Percentiles rank a stretch among this genome's conserved stretches.
These are phyloP conservation scores for Rhamnusium bicolor DNA, from an alignment of 2,888 invertebrate genomes.

Conservation along the genomic window DNA sequence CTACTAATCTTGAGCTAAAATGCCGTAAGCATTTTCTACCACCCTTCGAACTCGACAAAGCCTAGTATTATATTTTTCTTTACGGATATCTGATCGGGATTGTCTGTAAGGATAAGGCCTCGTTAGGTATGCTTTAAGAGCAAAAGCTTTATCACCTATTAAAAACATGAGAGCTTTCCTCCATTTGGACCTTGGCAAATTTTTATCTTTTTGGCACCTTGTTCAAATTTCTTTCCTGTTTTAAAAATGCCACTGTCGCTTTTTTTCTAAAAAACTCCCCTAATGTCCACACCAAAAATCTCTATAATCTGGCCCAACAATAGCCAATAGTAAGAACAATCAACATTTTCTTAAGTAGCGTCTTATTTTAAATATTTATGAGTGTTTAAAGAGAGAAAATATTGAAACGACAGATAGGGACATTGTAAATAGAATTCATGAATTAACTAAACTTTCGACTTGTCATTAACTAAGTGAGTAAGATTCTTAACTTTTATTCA, in stretches of 20 bases:
- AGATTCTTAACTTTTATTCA: too few relatives aligned
- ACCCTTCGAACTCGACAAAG: background rate
- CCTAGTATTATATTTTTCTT: background rate
- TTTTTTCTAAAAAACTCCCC: slow-evolving; percentile 1
- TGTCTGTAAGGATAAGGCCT: background rate
- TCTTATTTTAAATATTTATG: too few relatives aligned
- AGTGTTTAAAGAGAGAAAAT: too few relatives aligned
- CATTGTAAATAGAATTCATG: too few relatives aligned
- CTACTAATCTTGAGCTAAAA: background rate
- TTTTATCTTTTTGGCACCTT: background rate
- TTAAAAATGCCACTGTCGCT: slow-evolving; percentile 9
- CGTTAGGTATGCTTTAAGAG: background rate
- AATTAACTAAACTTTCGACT: too few relatives aligned
- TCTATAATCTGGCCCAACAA: background rate
- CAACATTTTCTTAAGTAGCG: too few relatives aligned
- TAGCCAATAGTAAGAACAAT: background rate
- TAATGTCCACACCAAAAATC: slow-evolving; percentile 1
- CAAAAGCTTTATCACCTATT: slow-evolving; percentile 1
- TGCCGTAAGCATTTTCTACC: background rate
- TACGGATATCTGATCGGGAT: background rate
- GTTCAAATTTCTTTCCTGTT: background rate
- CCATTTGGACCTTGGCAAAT: background rate
- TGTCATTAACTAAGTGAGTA: too few relatives aligned
- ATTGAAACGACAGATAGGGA: too few relatives aligned
- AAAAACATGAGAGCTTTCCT: background rate